Evolutionary conservation across 2,888 invertebrate genomes (phyloP).

Genomic region (Scotopteryx bipunctaria): DNA sequence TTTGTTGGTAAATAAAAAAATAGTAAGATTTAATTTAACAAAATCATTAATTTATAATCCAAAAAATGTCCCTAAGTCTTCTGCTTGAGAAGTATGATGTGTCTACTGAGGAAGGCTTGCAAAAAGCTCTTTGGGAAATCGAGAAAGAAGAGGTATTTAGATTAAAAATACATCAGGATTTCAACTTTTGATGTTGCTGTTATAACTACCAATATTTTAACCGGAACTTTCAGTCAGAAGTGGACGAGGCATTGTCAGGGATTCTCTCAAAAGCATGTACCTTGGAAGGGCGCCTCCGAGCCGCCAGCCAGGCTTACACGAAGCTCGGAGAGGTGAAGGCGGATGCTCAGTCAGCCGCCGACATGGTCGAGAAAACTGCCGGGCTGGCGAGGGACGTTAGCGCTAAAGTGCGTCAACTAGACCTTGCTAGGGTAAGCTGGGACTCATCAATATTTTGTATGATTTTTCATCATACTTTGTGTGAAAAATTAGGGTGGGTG

Average conservation of each 20-base stretch:
- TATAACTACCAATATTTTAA: conserved; percentile 14
- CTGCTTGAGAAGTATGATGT: conserved; percentile 77
- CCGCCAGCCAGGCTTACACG: conserved; percentile 91
- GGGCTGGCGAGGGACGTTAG: conserved; percentile 96
- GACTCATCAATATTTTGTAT: no score
- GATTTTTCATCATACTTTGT: no score
- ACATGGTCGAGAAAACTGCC: conserved; percentile 94
- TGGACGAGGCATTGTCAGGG: conserved; percentile 87
- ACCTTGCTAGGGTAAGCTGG: conserved; percentile 92
- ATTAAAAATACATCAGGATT: no score
- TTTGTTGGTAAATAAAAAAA: conserved; percentile 13
- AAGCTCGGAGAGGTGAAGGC: conserved; percentile 89
- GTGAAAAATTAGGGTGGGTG: no score
- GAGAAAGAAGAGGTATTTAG: conserved; percentile 84
- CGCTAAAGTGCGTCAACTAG: conserved; percentile 96
- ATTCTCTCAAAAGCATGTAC: conserved; percentile 89
- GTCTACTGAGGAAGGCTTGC: conserved; percentile 82
- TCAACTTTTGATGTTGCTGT: no score
- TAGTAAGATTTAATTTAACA: neutral
- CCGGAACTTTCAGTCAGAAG: conserved; percentile 80
- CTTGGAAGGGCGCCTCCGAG: conserved; percentile 91
- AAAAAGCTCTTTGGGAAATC: conserved; percentile 80
- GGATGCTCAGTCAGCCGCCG: conserved; percentile 91
- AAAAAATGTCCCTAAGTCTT: conserved; percentile 66
- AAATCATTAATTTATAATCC: no score